A percentile compares a stretch with the other conserved stretches of the same genome.
These are phyloP conservation scores for Hydractinia echinata DNA, from an alignment of 30 jellyfish, hydroid and myxozoan genomes.

Conservation along the genomic window DNA sequence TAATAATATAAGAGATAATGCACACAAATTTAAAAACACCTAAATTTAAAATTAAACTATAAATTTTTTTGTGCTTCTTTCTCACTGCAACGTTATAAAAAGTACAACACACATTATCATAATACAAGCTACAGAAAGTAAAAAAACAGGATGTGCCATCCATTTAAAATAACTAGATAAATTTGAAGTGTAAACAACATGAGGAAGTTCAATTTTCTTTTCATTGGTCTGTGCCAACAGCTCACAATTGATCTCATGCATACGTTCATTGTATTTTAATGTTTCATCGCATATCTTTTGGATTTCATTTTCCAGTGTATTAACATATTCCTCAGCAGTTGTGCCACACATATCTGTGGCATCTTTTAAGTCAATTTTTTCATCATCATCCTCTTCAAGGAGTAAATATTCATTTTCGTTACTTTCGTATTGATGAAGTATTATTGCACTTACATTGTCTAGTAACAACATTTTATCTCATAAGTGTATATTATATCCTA, in stretches of 20 bases:
- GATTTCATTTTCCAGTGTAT: background rate
- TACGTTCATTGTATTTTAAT: background rate
- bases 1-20: background rate
- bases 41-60: background rate
- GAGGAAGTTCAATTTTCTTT: background rate
- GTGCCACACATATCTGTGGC: slow-evolving; percentile 4
- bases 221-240: background rate
- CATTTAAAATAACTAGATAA: background rate
- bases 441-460: no score
- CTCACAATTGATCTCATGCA: background rate
- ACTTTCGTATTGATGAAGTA: no score
- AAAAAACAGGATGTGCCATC: background rate
- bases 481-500: no score
- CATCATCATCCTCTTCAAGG: background rate
- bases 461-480: no score
- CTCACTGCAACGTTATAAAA: background rate
- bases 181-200: background rate
- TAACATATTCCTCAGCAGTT: background rate
- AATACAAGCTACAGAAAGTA: background rate
- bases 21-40: background rate
- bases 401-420: background rate
- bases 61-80: background rate
- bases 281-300: background rate
- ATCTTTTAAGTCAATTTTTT: background rate
- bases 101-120: background rate